Conservation (phyloP, 2,797 vertebrate species). For the Enteromius thamalakanensis region DNA sequence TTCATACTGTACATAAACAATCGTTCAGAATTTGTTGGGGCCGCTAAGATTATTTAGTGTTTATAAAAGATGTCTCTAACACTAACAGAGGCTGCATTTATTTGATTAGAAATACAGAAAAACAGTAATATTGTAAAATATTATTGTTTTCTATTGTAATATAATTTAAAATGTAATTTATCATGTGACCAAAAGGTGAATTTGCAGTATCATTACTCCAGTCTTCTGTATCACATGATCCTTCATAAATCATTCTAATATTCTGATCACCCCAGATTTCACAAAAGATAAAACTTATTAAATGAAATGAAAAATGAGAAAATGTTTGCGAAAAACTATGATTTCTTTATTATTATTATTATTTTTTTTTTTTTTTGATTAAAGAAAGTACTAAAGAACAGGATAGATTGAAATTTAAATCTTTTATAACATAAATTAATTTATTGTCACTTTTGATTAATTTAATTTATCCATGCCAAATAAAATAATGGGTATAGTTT, state of each 20-base stretch:
- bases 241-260: background rate
- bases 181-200: background rate
- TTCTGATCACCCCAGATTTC: background rate
- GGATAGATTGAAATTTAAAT: background rate
- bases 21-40: background rate
- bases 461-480: background rate
- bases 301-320: too few species aligned
- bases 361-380: too few species aligned
- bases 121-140: background rate
- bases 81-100: background rate
- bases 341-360: too few species aligned
- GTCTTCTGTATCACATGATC: background rate
- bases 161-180: background rate
- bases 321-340: too few species aligned
- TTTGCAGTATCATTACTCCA: background rate
- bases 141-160: background rate
- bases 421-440: background rate
- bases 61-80: background rate
- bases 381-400: background rate
- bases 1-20: background rate
- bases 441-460: background rate
- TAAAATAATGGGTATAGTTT: background rate
- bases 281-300: too few species aligned
- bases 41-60: background rate
- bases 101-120: constrained; percentile 1